Conservation (phyloP, 2,797 vertebrate genomes). For the Podarcis lilfordi region DNA sequence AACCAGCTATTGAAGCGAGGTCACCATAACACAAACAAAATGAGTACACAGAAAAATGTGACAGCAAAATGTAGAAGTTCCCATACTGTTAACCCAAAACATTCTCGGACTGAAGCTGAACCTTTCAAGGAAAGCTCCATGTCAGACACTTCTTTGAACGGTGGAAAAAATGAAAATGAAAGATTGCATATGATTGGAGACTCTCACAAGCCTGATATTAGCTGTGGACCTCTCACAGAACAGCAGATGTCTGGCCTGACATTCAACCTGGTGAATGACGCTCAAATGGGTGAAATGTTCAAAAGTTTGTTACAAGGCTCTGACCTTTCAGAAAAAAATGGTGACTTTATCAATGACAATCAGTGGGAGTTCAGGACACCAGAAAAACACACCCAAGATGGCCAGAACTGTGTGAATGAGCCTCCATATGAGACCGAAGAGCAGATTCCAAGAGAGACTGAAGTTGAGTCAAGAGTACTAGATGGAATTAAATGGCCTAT, state of each 20-base stretch:
- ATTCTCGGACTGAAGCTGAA: conserved; percentile 53
- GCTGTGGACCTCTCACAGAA: conserved; percentile 90
- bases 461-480: conserved; percentile 71
- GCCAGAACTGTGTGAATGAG: conserved; percentile 65
- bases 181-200: conserved; percentile 65
- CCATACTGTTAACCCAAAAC: conserved; percentile 68
- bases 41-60: conserved; percentile 49
- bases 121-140: conserved; percentile 59
- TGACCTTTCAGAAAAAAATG: conserved; percentile 85
- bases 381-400: conserved; percentile 75
- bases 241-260: conserved; percentile 93
- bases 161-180: conserved; percentile 56
- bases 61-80: conserved; percentile 65
- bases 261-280: conserved; percentile 94
- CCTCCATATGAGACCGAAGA: conserved; percentile 65
- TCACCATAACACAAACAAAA: conserved; percentile 61
- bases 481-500: conserved; percentile 80
- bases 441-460: conserved; percentile 59
- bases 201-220: conserved; percentile 82
- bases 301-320: conserved; percentile 94
- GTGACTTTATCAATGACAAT: conserved; percentile 68
- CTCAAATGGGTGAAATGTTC: conserved; percentile 98
- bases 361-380: conserved; percentile 80
- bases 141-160: conserved; percentile 42
- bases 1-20: conserved; percentile 59